Base-by-base conservation (phyloP, 2,888 invertebrate genomes). In the Lasioglossum figueresi region DNA sequence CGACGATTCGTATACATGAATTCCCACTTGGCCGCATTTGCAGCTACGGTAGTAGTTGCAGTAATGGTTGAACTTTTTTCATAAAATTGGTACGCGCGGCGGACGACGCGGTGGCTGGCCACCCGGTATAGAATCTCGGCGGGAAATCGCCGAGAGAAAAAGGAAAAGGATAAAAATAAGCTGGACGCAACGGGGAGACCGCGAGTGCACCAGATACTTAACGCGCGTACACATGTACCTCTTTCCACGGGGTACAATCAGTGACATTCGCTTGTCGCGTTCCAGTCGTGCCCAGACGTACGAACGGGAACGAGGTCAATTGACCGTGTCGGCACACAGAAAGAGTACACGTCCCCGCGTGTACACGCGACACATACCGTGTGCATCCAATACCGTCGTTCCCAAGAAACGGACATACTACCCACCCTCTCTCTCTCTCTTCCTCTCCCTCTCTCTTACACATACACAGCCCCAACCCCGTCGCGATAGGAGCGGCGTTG, bases 291-390 rank as follows among this genome's bases (percentile, higher is more conserved):
- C 77, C 77, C 78, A 76, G 79, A 79, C 81, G 83, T 75, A 85
- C 79, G 83, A 88, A 80, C 80, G 83, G 68, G 82, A 88, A 88
- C 88, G 88, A 82, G 88, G 86, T 88, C 88, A 84, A 88, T 83
- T 86, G 88, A 86, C 86, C 81, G 80, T 80, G 82, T 43, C 74
- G 72, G n/a, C 73, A 63, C 84, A 75, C 75, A 80, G 52, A 76
- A 75, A 77, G 27, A 63, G 45, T 27, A 23, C 52, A 66, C 63
- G 59, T 52, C 31, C 76, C 70, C 31, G 31, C 76, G 80, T 72
- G 80, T 78, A 45, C 77, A 68, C 43, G 70, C 70, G 71, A 75
- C 74, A 78, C 63, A 43, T 52, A 68, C 34, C 43, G 23, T 63
- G 72, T 59, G 52, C 77, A 43, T 73, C 68, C 76, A 76, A 81